Conservation (phyloP, 2,113 vertebrate species). For the Camelus bactrianus region DNA sequence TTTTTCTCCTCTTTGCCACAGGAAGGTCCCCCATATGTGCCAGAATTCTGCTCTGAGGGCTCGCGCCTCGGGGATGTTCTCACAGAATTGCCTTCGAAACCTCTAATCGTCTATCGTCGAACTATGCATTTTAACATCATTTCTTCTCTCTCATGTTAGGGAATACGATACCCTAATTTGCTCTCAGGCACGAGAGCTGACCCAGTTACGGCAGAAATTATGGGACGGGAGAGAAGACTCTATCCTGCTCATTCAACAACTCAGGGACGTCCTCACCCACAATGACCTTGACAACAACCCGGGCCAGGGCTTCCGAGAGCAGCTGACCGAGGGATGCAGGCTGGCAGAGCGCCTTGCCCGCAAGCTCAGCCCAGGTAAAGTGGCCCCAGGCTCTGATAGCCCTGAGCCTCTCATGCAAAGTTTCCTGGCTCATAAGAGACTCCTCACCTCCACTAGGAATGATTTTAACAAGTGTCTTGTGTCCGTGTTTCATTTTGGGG, state of each 20-base stretch:
- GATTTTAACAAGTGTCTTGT: background rate
- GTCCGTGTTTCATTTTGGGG: background rate
- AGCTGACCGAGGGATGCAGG: conserved; percentile 88
- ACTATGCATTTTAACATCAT: background rate
- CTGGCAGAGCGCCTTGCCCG: conserved; percentile 86
- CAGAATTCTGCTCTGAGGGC: background rate
- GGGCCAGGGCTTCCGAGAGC: conserved; percentile 91
- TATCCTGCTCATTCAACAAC: too few species aligned
- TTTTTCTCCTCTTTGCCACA: too few species aligned
- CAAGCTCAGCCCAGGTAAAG: conserved; percentile 90
- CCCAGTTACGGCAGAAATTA: too few species aligned
- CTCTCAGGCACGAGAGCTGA: too few species aligned
- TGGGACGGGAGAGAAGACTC: too few species aligned
- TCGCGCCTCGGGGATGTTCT: background rate
- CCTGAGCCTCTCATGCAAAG: background rate
- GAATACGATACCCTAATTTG: conserved; percentile 86
- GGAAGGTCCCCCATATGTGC: too few species aligned
- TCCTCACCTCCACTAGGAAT: background rate
- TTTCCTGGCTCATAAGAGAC: background rate
- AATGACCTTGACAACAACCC: too few species aligned
- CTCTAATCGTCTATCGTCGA: accelerated
- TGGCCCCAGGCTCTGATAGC: accelerated
- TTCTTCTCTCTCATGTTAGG: conserved; percentile 70
- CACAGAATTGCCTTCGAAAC: background rate
- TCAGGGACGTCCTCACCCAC: too few species aligned